Conservation (phyloP, 2,113 vertebrate species). For the Neotoma lepida region DNA sequence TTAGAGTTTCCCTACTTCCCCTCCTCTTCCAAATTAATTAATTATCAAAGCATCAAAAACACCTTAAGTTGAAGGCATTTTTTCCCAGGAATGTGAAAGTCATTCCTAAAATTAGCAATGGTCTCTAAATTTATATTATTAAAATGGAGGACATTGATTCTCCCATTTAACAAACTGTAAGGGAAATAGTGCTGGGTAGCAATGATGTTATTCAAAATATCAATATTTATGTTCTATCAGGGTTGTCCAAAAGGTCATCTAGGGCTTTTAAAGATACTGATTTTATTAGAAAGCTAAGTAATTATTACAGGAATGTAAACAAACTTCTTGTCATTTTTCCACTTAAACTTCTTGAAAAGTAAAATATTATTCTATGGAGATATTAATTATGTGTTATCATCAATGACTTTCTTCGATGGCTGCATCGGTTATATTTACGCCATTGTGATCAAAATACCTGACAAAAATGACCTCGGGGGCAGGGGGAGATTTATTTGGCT, state of each 20-base stretch:
- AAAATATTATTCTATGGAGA: conserved; percentile 5
- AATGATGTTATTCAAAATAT: conserved; percentile 37
- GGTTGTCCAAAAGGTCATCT: not conserved
- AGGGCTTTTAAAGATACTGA: conserved; percentile 15
- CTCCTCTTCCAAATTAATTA: conserved; percentile 8
- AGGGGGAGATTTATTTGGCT: not conserved
- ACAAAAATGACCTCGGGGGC: not conserved
- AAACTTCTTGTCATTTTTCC: conserved; percentile 12
- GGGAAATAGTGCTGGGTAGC: not conserved
- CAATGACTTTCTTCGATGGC: not conserved
- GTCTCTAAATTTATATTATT: conserved; percentile 40
- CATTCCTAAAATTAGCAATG: conserved; percentile 19
- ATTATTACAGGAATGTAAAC: conserved; percentile 10
- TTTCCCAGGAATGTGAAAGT: not conserved
- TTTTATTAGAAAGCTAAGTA: conserved; percentile 17
- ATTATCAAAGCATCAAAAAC: not conserved
- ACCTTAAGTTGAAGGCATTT: not conserved
- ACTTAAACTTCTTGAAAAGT: not conserved
- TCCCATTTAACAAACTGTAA: not conserved
- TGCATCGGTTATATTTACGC: not conserved
- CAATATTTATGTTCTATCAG: not conserved
- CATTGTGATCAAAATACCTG: not conserved
- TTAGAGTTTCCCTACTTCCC: not conserved
- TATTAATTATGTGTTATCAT: conserved; percentile 9
- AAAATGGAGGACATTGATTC: conserved; percentile 12